Base-by-base conservation (phyloP, 1,140 invertebrate species). In the Tetramorium simillimum region DNA sequence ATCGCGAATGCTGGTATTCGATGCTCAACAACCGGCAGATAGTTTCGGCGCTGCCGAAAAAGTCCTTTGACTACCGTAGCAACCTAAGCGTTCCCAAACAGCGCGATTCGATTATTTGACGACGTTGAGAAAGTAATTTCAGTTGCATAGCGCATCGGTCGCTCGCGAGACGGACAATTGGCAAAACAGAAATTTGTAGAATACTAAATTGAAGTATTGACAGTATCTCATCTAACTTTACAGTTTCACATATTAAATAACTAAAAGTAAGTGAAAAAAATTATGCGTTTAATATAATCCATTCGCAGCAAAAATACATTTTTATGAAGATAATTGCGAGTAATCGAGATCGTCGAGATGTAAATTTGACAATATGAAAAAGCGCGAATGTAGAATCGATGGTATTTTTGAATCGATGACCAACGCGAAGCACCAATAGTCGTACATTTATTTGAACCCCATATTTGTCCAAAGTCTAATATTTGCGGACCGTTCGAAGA, bases 1-100 rank as follows among this genome's bases (percentile, higher is more conserved):
- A 91, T 90, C 81, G 86, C 85, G 69, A 65, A 81, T 87, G 88
- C 56, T 72, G 88, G 88, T 89, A 89, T 91, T 88, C 75, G 90
- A 89, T 88, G 85, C 81, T 56, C 51, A 65, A 40, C 88, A 85
- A 89, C 81, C 73, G 65, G 6, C 56, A 49, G 82, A 86, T 82
- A 89, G 88, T 82, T 53, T 78, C 76, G 70, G 51, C 33, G 58
- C 60, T 21, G 40, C 16, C 53, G 49, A 60, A 58, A 88, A 92
- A 87, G 75, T 89, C 89, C 91, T 92, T 91, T 91, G 91, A 91
- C 73, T 49, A 28, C 18, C 62, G 21, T 33, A 53, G 33, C 46
- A 70, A 56, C 43, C 62, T 82, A 73, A 75, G 46, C 88, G 73
- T 43, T 62, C 12, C 21, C 43, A 12, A 60, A 33, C 16, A 46